phyloP scores from a whole-genome alignment of 2,888 invertebrate species.

The Subacronicta megacephala region DNA sequence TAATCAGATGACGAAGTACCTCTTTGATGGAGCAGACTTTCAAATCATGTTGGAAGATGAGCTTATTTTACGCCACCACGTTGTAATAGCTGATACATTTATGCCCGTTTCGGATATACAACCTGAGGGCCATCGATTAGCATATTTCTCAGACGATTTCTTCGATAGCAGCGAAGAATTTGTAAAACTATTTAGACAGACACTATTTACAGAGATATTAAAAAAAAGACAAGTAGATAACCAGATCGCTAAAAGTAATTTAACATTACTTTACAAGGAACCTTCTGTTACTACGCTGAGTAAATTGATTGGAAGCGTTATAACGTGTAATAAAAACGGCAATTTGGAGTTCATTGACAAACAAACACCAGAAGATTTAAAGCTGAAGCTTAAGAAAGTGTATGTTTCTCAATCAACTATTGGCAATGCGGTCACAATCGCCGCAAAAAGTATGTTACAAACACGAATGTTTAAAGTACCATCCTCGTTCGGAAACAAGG shows the following conservation, averaged over 20 bases:
- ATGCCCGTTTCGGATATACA: slow-evolving; percentile 21
- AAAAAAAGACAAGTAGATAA: slow-evolving; percentile 6
- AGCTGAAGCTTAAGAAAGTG: slow-evolving; percentile 8
- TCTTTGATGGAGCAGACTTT: slow-evolving; percentile 5
- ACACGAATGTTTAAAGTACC: slow-evolving; percentile 29
- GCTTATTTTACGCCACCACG: slow-evolving; percentile 30
- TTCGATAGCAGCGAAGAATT: slow-evolving; percentile 21
- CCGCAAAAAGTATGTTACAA: slow-evolving; percentile 16
- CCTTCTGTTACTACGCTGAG: slow-evolving; percentile 7
- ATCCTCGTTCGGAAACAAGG: slow-evolving; percentile 40
- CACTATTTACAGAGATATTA: slow-evolving; percentile 18
- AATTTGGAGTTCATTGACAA: slow-evolving; percentile 20
- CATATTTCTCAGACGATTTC: slow-evolving; percentile 25
- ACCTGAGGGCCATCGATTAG: slow-evolving; percentile 13
- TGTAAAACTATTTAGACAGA: slow-evolving; percentile 16
- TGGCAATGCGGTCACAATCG: slow-evolving; percentile 22
- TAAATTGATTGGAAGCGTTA: slow-evolving; percentile 28
- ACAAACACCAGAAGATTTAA: neutral
- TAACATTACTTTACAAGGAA: neutral
- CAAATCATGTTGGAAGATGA: slow-evolving; percentile 26
- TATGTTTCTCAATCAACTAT: slow-evolving; percentile 16
- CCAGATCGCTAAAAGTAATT: neutral
- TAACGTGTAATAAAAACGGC: slow-evolving; percentile 11
- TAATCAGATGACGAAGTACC: slow-evolving; percentile 8
- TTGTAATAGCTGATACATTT: slow-evolving; percentile 25